Percentiles rank a stretch among this genome's conserved stretches.
Conservation (phyloP, 2,888 invertebrate genomes). For the Euplagia quadripunctaria region DNA sequence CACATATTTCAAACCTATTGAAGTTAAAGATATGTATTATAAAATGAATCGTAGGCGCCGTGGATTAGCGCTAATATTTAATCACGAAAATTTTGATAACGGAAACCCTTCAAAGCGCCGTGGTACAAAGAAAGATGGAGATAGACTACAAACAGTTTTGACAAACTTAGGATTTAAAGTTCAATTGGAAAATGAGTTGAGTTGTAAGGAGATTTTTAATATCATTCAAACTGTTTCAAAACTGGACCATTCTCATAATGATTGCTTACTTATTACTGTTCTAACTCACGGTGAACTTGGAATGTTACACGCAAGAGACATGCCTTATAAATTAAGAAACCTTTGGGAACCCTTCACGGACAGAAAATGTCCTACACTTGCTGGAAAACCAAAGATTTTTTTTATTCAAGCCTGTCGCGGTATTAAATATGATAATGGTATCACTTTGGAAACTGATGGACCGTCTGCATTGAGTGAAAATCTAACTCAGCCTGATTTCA, state of each 20-base stretch:
- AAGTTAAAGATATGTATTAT: constrained; percentile 85
- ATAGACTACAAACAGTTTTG: constrained; percentile 89
- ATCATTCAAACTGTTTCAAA: constrained; percentile 90
- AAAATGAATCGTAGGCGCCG: constrained; percentile 94
- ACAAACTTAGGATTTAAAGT: constrained; percentile 91
- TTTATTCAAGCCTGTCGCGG: constrained; percentile 97
- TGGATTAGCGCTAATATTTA: constrained; percentile 95
- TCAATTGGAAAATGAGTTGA: constrained; percentile 90
- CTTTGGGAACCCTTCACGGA: constrained; percentile 93
- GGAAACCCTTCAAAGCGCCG: constrained; percentile 89
- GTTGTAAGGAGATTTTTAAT: constrained; percentile 89
- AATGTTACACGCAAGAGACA: constrained; percentile 94
- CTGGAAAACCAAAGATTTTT: constrained; percentile 93
- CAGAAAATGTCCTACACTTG: constrained; percentile 93
- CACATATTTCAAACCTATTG: constrained; percentile 1
- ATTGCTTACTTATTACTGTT: constrained; percentile 94
- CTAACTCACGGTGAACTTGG: constrained; percentile 97
- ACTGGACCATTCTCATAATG: constrained; percentile 93
- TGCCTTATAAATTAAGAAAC: constrained; percentile 92
- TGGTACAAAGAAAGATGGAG: constrained; percentile 95
- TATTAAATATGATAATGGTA: constrained; percentile 93
- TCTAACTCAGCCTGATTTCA: too few relatives aligned
- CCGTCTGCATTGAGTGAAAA: constrained; percentile 87
- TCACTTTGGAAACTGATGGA: constrained; percentile 69
- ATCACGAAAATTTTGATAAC: constrained; percentile 93